Base-by-base conservation (phyloP, 2,797 vertebrate genomes). In the Danio albolineatus region DNA sequence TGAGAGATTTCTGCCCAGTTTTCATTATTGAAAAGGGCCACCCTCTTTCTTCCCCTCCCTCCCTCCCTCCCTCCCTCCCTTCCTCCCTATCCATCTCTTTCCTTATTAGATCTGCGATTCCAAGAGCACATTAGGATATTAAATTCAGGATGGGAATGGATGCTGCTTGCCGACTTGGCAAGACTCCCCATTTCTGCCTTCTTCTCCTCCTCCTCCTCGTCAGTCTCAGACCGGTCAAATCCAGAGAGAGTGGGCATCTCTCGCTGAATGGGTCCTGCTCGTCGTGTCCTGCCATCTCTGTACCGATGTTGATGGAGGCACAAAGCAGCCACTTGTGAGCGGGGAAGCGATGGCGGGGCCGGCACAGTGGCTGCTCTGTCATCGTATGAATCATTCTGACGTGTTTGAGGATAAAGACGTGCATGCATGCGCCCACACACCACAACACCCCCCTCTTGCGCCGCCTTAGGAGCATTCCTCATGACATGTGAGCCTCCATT, bases 321-420 rank as follows among this genome's bases (percentile, higher is more conserved):
- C 90, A 93, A 90, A 91, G 89, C 75, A 76, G 57, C 67, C 85
- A 88, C 88, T 92, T 93, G 91, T 92, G 86, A 85, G 83, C 51
- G 10, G 28, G 67, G 70, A 84, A 82, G 80, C 69, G 78, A 82
- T 81, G 67, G 80, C 82, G 44, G 10, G 77, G 75, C 88, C 81
- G 87, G 84, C 89, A 89, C 76, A 88, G 83, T 85, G 82, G 84
- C 85, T 76, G 84, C 86, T 89, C 83, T 88, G 88, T 85, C 80
- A 81, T 78, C 12, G 75, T 44, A 49, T 66, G 73, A 73, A 85
- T 86, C 84, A 87, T 83, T 60, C 75, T 83, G 85, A 86, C 13
- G 66, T 82, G 82, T 84, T 83, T 56, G 66, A 76, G 80, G 86
- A 84, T 82, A 75, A 85, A 83, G 79, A 85, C 77, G 76, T 80